Percentiles rank a stretch among this genome's conserved stretches.
These are phyloP conservation scores for Egretta garzetta DNA, from an alignment of 2,113 vertebrate species.

Conservation along the genomic window DNA sequence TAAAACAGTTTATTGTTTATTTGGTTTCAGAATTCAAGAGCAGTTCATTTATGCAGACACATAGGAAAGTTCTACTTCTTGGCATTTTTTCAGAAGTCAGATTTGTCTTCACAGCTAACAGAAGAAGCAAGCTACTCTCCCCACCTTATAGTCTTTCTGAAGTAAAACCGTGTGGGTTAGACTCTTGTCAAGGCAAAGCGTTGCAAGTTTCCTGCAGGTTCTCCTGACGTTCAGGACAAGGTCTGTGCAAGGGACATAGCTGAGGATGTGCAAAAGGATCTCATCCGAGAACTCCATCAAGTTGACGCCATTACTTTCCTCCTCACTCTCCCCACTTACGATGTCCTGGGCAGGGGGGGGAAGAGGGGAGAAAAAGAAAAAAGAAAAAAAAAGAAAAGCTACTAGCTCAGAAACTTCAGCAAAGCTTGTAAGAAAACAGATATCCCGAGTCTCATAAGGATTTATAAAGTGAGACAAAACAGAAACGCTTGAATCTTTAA, in stretches of 20 bases:
- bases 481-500: neutral
- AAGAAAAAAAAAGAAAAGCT: neutral
- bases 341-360: conserved; percentile 53
- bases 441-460: accelerated
- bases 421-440: neutral
- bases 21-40: neutral
- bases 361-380: accelerated
- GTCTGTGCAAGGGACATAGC: conserved; percentile 87
- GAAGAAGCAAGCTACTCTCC: neutral
- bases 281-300: conserved; percentile 93
- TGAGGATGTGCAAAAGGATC: conserved; percentile 92
- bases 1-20: conserved; percentile 2
- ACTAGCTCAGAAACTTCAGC: neutral
- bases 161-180: conserved; percentile 85
- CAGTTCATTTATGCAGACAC: neutral
- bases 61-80: neutral
- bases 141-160: conserved; percentile 90
- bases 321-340: conserved; percentile 56
- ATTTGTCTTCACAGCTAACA: neutral
- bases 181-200: conserved; percentile 90
- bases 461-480: neutral
- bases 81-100: neutral
- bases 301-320: conserved; percentile 69
- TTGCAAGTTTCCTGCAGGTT: conserved; percentile 86
- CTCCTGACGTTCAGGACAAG: conserved; percentile 85